phyloP scores from a whole-genome alignment of 2,797 vertebrate genomes.

The Discoglossus pictus region DNA sequence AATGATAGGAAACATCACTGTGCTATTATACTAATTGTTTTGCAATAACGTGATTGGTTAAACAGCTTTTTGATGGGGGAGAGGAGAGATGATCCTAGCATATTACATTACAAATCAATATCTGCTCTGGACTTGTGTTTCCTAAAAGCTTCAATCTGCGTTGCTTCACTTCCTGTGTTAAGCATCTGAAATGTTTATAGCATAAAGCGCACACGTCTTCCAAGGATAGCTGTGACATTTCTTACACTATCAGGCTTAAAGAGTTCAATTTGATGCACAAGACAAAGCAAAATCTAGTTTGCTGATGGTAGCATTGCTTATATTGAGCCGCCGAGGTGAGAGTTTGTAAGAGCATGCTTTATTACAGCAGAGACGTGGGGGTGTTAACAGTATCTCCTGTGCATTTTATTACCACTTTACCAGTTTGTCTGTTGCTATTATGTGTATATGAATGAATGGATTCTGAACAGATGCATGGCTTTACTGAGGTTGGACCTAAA shows the following conservation, averaged over 20 bases:
- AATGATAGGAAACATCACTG: constrained; percentile 33
- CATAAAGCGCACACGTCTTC: constrained; percentile 55
- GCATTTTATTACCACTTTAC: constrained; percentile 7
- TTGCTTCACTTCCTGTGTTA: constrained; percentile 56
- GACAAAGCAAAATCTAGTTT: constrained; percentile 56
- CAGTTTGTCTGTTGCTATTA: constrained; percentile 9
- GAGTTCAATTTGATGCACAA: constrained; percentile 59
- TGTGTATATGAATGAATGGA: constrained; percentile 39
- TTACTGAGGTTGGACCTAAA: too few species aligned
- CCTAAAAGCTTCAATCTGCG: constrained; percentile 54
- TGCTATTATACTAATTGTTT: constrained; percentile 57
- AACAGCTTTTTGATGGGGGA: constrained; percentile 35
- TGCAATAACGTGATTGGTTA: constrained; percentile 56
- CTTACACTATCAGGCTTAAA: constrained; percentile 62
- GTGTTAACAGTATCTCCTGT: background rate
- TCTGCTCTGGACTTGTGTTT: constrained; percentile 50
- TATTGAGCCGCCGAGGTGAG: constrained; percentile 50
- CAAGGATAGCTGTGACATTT: constrained; percentile 67
- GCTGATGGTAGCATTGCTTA: constrained; percentile 43
- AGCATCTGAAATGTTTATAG: constrained; percentile 60
- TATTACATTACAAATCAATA: constrained; percentile 44
- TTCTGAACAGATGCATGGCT: constrained; percentile 22
- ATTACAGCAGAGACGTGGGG: constrained; percentile 5
- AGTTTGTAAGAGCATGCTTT: constrained; percentile 47
- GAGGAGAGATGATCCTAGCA: constrained; percentile 32